phyloP scores from a whole-genome alignment of 2,113 vertebrate species.

The Eolophus roseicapilla region DNA sequence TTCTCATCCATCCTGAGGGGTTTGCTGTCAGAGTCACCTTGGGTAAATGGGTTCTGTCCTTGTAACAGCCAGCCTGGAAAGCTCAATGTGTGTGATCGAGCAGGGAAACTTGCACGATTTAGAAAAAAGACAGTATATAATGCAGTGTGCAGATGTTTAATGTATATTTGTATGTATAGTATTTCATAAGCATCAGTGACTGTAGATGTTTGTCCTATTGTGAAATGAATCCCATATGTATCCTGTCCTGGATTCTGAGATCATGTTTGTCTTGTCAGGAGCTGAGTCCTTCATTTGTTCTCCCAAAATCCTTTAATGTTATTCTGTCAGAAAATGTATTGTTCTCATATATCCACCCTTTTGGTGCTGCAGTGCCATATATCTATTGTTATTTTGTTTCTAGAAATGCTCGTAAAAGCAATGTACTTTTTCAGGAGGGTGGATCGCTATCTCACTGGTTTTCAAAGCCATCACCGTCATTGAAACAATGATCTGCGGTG shows the following conservation, averaged over 20 bases:
- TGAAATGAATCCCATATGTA: background rate
- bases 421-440: background rate
- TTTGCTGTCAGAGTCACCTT: background rate
- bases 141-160: background rate
- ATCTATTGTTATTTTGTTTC: background rate
- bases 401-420: background rate
- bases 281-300: background rate
- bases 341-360: background rate
- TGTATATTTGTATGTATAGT: background rate
- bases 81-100: rapidly evolving
- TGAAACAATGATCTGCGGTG: background rate
- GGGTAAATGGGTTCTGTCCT: background rate
- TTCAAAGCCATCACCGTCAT: background rate
- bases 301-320: background rate
- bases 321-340: background rate
- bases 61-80: background rate
- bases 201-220: background rate
- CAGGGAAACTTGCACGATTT: background rate
- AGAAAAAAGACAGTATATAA: background rate
- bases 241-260: background rate
- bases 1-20: background rate
- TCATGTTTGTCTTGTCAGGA: background rate
- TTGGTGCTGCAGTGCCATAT: background rate
- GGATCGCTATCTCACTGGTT: background rate
- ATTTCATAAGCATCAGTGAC: background rate